Evolutionary conservation across 2,113 vertebrate genomes (phyloP), one percentile per base, ranked within the genome.

Genomic region (Hippocampus mohnikei): DNA sequence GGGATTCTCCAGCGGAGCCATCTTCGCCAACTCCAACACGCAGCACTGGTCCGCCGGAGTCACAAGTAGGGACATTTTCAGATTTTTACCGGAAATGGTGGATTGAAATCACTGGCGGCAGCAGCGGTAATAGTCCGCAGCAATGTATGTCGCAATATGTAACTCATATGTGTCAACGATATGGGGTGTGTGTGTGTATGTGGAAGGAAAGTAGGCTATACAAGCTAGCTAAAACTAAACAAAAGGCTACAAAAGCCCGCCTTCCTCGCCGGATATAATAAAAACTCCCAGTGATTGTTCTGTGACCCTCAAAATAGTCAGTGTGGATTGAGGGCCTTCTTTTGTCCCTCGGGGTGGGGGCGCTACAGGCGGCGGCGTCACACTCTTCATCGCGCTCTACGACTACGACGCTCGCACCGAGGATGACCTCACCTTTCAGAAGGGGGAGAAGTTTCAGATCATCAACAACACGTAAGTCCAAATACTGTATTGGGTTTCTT

Each of bases 391-490:
- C 3, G 95, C 97, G 1, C 85, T 99, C 58, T 99, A 98, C 4
- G 95, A 96, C 69, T 98, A 98, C 0, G 95, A 96, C 46, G 95
- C 97, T 73, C 93, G 97, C 62, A 98, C 97, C 0, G 94, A 95
- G 78, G 96, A 98, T 27, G 97, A 99, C 81, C 88, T 98, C 27
- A 94, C 90, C 2, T 98, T 99, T 87, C 88, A 85, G 84, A 99
- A 99, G 85, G 96, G 96, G 69, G 97, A 99, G 80, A 99, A 95
- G 87, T 96, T 99, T 79, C 95, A 99, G 81, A 96, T 99, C 78
- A 95, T 98, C 89, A 98, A 98, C 88, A 98, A 95, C 78, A 94
- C 90, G 96, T 98, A 83, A 86, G 91, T 76, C 52, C 41, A 59
- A 20, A 56, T 23, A 10, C 20, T 37, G 33, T 23, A 10, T n/a